A percentile compares a stretch with the other conserved stretches of the same genome.
Evolutionary conservation across 2,797 vertebrate genomes (phyloP).

Genomic region (Enteromius anoplus): DNA sequence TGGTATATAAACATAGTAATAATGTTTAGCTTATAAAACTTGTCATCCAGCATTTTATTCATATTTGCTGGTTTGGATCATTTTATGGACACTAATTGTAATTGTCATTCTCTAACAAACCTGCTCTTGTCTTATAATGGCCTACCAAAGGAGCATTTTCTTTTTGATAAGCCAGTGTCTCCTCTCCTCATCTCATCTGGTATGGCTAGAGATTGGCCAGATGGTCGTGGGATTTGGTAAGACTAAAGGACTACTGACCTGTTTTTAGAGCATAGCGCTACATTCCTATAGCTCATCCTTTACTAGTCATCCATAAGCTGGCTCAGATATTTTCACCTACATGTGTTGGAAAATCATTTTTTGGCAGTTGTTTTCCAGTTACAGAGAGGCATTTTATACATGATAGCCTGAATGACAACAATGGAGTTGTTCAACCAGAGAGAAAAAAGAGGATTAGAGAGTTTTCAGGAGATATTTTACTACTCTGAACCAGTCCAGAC

Average conservation of each 20-base stretch:
- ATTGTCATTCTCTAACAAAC: conserved; percentile 35
- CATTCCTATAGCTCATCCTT: neutral
- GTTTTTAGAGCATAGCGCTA: conserved; percentile 25
- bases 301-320: neutral
- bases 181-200: conserved; percentile 89
- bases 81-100: neutral
- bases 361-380: neutral
- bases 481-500: neutral
- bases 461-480: neutral
- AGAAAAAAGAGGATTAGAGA: neutral
- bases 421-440: neutral
- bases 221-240: conserved; percentile 76
- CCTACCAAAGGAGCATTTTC: conserved; percentile 86
- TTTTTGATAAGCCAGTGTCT: conserved; percentile 96
- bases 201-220: conserved; percentile 96
- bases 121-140: conserved; percentile 69
- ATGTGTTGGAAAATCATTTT: neutral
- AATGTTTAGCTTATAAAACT: neutral
- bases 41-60: neutral
- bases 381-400: neutral
- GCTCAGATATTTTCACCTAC: neutral
- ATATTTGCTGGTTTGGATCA: neutral
- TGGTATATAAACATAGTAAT: neutral
- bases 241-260: conserved; percentile 21
- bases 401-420: neutral